A percentile compares a stretch with the other conserved stretches of the same genome.
phyloP scores from a whole-genome alignment of 2,797 vertebrate species.

The Labroides dimidiatus region DNA sequence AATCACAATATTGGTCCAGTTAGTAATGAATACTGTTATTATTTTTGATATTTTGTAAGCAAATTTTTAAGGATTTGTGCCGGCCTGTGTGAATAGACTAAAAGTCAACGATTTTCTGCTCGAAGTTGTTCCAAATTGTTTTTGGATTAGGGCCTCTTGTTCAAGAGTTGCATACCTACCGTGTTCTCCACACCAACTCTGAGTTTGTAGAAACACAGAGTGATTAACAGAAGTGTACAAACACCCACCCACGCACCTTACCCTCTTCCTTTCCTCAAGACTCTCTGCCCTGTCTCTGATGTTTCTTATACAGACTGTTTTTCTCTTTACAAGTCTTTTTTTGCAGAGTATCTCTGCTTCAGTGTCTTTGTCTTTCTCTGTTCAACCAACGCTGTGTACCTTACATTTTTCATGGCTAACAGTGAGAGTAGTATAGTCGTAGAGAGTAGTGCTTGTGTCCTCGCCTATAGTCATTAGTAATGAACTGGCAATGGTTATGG shows the following conservation, averaged over 20 bases:
- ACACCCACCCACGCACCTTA: conserved; percentile 22
- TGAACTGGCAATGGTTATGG: conserved; percentile 5
- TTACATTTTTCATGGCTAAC: conserved; percentile 2
- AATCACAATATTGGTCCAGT: no score
- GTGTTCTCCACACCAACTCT: background rate
- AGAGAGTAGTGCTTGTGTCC: background rate
- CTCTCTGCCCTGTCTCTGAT: conserved; percentile 12
- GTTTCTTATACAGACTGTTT: background rate
- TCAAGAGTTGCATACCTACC: conserved; percentile 11
- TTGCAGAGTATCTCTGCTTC: conserved; percentile 9
- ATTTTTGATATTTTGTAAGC: conserved; percentile 3
- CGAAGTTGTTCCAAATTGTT: background rate
- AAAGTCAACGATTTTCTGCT: conserved; percentile 5
- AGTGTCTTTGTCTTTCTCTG: conserved; percentile 3
- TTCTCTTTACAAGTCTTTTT: conserved; percentile 20
- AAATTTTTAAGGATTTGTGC: background rate
- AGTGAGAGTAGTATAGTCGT: background rate
- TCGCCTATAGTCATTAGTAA: background rate
- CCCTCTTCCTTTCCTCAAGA: conserved; percentile 31
- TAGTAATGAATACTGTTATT: background rate
- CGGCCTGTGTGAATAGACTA: background rate
- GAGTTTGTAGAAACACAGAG: conserved; percentile 13
- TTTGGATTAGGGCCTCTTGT: conserved; percentile 5
- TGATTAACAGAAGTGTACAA: conserved; percentile 20
- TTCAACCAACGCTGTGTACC: background rate